A percentile compares a stretch with the other conserved stretches of the same genome.
Evolutionary conservation across 2,888 invertebrate genomes (phyloP).

Genomic region (Eremobia ochroleuca): DNA sequence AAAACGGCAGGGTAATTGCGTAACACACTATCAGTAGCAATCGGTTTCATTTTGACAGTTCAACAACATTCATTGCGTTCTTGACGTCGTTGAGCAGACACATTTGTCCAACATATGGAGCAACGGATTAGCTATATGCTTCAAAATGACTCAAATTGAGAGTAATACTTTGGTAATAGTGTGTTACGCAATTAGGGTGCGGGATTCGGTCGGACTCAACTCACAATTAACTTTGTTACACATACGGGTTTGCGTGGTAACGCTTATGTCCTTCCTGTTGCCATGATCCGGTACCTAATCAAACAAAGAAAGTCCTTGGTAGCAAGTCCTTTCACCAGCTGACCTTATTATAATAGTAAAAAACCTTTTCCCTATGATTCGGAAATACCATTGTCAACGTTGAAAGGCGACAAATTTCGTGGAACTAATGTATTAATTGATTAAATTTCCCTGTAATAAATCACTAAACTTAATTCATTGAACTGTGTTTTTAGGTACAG

Average conservation of each 20-base stretch:
- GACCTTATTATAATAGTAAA: background rate
- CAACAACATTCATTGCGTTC: no score
- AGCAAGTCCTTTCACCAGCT: background rate
- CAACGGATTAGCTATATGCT: no score
- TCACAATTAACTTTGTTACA: background rate
- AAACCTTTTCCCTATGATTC: background rate
- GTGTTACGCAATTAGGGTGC: no score
- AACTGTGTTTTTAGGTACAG: background rate
- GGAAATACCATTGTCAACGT: conserved; percentile 5
- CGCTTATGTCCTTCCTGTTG: background rate
- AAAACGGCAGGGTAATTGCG: no score
- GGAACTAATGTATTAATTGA: background rate
- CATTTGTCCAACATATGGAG: no score
- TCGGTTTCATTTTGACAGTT: no score
- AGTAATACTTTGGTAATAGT: no score
- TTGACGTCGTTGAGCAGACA: no score
- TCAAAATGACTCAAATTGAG: no score
- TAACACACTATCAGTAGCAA: no score
- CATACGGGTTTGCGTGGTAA: background rate
- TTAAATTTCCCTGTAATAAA: background rate
- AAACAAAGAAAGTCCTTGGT: background rate
- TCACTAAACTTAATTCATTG: background rate
- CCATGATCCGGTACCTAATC: background rate
- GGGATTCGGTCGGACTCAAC: no score
- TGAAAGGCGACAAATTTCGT: background rate